These are phyloP conservation scores for Papilio demoleus DNA, from an alignment of 2,888 invertebrate species.

Conservation along the genomic window DNA sequence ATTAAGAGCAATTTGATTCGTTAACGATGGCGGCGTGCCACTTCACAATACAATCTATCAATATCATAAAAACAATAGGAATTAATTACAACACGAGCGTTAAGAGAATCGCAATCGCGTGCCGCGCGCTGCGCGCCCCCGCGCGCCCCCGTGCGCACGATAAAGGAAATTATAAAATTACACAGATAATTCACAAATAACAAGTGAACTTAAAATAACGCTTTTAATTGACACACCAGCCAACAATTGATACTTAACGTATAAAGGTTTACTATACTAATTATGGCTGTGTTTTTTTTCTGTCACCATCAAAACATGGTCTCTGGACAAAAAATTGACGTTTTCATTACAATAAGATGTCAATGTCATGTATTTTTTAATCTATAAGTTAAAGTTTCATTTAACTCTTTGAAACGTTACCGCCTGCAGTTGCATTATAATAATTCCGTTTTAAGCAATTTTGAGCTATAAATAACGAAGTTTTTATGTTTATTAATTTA, in stretches of 20 bases:
- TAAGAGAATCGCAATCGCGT: constrained; percentile 64
- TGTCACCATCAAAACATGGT: too few relatives aligned
- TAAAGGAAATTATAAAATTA: constrained; percentile 64
- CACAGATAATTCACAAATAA: constrained; percentile 67
- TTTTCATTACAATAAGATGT: neutral
- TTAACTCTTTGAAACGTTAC: too few relatives aligned
- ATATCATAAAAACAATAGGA: constrained; percentile 70
- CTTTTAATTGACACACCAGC: constrained; percentile 56
- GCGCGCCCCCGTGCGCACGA: constrained; percentile 43
- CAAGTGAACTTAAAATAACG: constrained; percentile 46
- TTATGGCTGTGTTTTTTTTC: too few relatives aligned
- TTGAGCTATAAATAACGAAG: neutral
- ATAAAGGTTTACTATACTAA: too few relatives aligned
- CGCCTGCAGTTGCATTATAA: neutral
- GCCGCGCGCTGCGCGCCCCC: constrained; percentile 44
- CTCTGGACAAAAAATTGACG: too few relatives aligned
- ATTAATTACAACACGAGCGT: constrained; percentile 61
- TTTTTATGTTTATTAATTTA: constrained; percentile 18
- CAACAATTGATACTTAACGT: too few relatives aligned
- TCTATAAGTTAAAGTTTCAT: too few relatives aligned
- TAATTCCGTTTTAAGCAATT: neutral
- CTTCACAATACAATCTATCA: constrained; percentile 60
- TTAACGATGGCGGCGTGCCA: constrained; percentile 17
- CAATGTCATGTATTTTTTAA: neutral
- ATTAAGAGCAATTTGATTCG: constrained; percentile 38